Conservation (phyloP, 2,888 invertebrate species). For the Leucania comma region DNA sequence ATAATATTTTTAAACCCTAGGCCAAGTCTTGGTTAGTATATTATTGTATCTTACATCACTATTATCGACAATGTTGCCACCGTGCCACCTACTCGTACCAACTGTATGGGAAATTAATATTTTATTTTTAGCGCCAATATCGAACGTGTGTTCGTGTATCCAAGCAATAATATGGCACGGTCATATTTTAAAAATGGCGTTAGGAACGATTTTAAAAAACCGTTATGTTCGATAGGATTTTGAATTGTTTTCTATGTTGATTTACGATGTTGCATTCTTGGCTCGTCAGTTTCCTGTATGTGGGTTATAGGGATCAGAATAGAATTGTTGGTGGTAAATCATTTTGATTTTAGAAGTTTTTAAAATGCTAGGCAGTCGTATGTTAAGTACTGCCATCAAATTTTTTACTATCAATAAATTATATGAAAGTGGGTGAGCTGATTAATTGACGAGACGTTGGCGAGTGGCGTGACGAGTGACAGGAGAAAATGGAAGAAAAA, state of each 20-base stretch:
- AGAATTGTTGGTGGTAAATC: constrained; percentile 30
- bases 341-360: constrained; percentile 28
- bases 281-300: constrained; percentile 32
- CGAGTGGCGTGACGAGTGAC: too few species aligned
- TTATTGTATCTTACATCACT: constrained; percentile 68
- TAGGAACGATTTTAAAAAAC: constrained; percentile 77
- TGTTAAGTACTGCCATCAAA: too few species aligned
- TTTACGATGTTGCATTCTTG: constrained; percentile 62
- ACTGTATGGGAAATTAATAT: constrained; percentile 86
- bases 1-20: constrained; percentile 60
- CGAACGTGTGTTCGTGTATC: constrained; percentile 78
- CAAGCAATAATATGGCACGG: constrained; percentile 79
- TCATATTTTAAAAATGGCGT: constrained; percentile 85
- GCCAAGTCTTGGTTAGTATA: constrained; percentile 60
- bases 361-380: not conserved
- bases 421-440: not conserved
- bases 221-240: constrained; percentile 67
- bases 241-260: constrained; percentile 66
- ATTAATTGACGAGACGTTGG: too few species aligned
- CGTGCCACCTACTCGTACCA: constrained; percentile 77
- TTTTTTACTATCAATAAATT: not conserved
- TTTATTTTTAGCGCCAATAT: constrained; percentile 85
- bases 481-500: too few species aligned
- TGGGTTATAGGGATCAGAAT: constrained; percentile 17
- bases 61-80: constrained; percentile 75